Base-by-base conservation (phyloP, 2,797 vertebrate genomes). In the Myotis planiceps region DNA sequence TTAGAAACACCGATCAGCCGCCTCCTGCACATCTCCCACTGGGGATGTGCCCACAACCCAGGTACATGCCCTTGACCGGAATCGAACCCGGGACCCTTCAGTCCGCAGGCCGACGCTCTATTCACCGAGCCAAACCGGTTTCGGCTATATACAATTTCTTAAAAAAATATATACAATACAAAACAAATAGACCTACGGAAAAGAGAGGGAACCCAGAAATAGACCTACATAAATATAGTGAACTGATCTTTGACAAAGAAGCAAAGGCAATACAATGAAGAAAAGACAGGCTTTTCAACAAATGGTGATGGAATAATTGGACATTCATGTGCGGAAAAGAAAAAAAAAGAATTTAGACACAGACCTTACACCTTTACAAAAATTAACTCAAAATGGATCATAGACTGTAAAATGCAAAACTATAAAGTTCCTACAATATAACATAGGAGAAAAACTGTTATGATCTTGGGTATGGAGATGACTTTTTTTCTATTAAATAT, bases 181-280 rank as follows among this genome's bases (percentile, higher is more conserved):
- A 80, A n/a, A 79, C 34, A 88, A 80, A 71, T 1, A 90, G 58
- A 94, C 39, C 27, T 88, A 58, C n/a, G 47, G n/a, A 87, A 69
- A 29, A 58, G 53, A 71, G 0, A 66, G 60, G 81, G 60, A 91
- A 47, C 14, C 32, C 60, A 85, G 71, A 88, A 79, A 84, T 27
- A 94, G 83, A 60, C 18, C 25, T 19, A 89, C 6, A n/a, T 19
- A 87, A 86, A 78, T 78, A 92, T 0, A 83, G 63, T 32, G 37
- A 95, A 83, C 32, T 72, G 60, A 87, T 82, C 21, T 83, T 85
- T 90, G 71, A 60, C 55, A 94, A 83, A 95, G 15, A 3, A 78
- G 18, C 39, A 86, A 76, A 90, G 60, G 55, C 19, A 92, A 42
- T 39, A 74, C 27, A 84, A 71, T n/a, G 49, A 32, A 75, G 74